Evolutionary conservation across 2,888 invertebrate species (phyloP), one percentile per base, ranked within the genome.

Genomic region (Archips crataeganus): DNA sequence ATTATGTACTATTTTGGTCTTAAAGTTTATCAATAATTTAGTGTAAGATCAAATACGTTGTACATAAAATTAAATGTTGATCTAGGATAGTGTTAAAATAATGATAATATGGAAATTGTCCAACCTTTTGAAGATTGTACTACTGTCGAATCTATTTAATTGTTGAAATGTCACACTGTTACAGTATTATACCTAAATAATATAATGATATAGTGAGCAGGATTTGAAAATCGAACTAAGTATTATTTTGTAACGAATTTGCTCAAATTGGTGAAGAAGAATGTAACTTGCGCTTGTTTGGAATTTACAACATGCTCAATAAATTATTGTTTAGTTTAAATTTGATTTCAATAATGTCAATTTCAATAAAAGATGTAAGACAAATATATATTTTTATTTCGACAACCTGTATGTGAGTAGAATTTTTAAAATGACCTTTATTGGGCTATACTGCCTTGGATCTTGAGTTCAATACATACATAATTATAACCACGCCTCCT

Each of bases 11-110:
- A 71, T 77, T 54, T 57, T 32, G 4, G 70, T 76, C 78, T 75
- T 77, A 76, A 76, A 79, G 77, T 77, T 34, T 2, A 8, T 60
- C 4, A 34, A n/a, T 36, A n/a, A 72, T 64, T 64, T 74, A 47
- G 23, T 57, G 11, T 57, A 32, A 57, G 5, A 57, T 3, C 3
- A 51, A 51, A 4, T 51, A 6, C 32, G 11, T 57, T 57, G 57
- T 57, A 57, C 32, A 57, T 32, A 57, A 6, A 32, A 32, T 32
- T 32, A 57, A 57, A 57, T 23, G 57, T 57, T 57, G 9, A 57
- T 2, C 8, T 57, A 57, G 10, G 32, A 23, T 57, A 32, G 32
- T 32, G 10, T 32, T 57, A 11, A 0, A 57, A 11, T 54, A 32
- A 32, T 4, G 3, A 23, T 11, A 57, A 57, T 32, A 5, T 57